A percentile compares a stretch with the other conserved stretches of the same genome.
These are phyloP conservation scores for Papilio glaucus DNA, from an alignment of 1,140 invertebrate genomes.

Conservation along the genomic window DNA sequence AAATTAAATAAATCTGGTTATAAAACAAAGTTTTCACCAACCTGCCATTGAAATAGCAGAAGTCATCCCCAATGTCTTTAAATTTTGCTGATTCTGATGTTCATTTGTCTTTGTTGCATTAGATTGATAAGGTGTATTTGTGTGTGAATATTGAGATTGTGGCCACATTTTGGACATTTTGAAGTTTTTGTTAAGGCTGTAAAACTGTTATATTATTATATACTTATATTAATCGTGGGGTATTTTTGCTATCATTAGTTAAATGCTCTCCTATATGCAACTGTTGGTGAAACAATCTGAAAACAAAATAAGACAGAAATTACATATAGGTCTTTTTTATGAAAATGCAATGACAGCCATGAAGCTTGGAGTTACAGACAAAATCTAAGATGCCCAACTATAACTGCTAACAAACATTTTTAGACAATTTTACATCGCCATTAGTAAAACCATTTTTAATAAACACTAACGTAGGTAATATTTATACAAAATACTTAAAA, in stretches of 20 bases:
- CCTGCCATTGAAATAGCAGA: constrained; percentile 95
- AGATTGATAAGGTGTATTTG: constrained; percentile 60
- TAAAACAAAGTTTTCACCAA: constrained; percentile 48
- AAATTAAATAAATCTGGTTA: too few species aligned
- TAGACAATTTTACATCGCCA: too few species aligned
- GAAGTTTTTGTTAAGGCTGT: neutral
- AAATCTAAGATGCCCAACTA: neutral
- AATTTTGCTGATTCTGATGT: constrained; percentile 76
- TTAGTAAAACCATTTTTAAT: neutral
- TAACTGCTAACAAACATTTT: too few species aligned
- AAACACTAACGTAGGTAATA: neutral
- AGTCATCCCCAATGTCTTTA: constrained; percentile 91
- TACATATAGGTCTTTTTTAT: too few species aligned
- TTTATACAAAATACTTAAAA: neutral
- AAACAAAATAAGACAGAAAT: constrained; percentile 8
- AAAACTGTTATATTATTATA: constrained; percentile 30
- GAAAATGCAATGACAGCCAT: too few species aligned
- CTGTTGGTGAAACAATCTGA: constrained; percentile 35
- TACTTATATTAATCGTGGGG: constrained; percentile 49
- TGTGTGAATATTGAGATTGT: constrained; percentile 76
- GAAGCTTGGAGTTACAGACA: too few species aligned
- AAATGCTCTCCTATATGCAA: constrained; percentile 32
- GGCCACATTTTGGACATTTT: constrained; percentile 74
- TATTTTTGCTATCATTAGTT: constrained; percentile 47
- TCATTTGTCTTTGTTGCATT: constrained; percentile 63